phyloP scores from a whole-genome alignment of 2,113 vertebrate genomes.

The Triplophysa siluroides region DNA sequence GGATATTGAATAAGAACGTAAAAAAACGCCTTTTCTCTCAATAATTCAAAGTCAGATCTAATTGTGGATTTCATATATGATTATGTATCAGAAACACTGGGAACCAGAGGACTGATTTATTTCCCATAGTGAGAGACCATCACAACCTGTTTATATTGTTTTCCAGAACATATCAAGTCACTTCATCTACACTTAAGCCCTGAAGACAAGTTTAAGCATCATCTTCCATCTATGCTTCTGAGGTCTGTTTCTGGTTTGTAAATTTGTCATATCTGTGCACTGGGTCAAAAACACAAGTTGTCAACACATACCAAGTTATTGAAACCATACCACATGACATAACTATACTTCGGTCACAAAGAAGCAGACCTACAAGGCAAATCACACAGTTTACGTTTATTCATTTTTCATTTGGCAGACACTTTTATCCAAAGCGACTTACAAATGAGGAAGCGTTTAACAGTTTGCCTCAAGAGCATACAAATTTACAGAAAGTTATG shows the following conservation, averaged over 20 bases:
- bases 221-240: background rate
- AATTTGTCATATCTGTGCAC: background rate
- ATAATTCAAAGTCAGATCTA: slow-evolving; percentile 2
- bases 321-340: background rate
- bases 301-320: background rate
- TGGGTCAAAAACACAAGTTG: background rate
- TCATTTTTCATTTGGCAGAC: no score
- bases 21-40: slow-evolving; percentile 39
- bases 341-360: background rate
- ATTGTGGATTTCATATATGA: background rate
- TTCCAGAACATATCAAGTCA: slow-evolving; percentile 3
- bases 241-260: background rate
- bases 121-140: background rate
- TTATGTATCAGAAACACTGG: background rate
- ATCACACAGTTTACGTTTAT: no score
- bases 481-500: no score
- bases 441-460: no score
- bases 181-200: background rate
- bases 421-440: no score
- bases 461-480: no score
- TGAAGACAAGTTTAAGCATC: background rate
- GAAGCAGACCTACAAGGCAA: no score
- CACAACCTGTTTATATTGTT: background rate
- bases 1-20: slow-evolving; percentile 45
- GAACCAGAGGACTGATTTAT: background rate